Evolutionary conservation across 2,888 invertebrate genomes (phyloP), one percentile per base, ranked within the genome.

Genomic region (Sarcophaga carnaria): DNA sequence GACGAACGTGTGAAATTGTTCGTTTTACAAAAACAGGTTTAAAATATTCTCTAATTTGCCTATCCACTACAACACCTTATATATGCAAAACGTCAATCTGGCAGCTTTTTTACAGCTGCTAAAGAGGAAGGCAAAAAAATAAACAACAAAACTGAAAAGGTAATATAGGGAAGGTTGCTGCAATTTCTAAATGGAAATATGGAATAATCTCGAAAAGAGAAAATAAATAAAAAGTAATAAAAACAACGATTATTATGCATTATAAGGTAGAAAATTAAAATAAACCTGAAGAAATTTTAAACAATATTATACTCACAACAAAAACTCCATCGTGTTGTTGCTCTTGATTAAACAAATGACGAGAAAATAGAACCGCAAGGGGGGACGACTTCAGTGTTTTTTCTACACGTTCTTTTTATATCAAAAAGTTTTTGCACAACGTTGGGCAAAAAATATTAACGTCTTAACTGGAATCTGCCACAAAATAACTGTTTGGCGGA

Each of bases 251-350:
- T 54, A 14, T 62, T 69, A 27, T 37, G 37, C 8, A 37, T 37
- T 37, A 37, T 37, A 37, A 37, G 37, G 37, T 37, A 37, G 10
- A 37, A 37, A 37, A 37, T 37, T 37, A 2, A 37, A 8, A 3
- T 37, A 1, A 37, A 37, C 37, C 37, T 37, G 37, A 37, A 10
- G 37, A 37, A 37, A 37, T 37, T 37, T 37, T 37, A 37, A 37
- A 17, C 59, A 17, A 70, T 79, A 14, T 70, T 25, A 72, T 91
- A 92, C 93, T 93, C 91, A 93, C 93, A 93, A 93, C 90, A 93
- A 91, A 91, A 93, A 93, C 89, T 93, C 93, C 93, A 93, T 93
- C 89, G 89, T 89, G 89, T 89, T 89, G 83, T 79, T 89, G 88
- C 84, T 37, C 37, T 37, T 83, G 76, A 20, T 79, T 79, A 74